Evolutionary conservation across 1,140 invertebrate species (phyloP).

Genomic region (Aphis gossypii): DNA sequence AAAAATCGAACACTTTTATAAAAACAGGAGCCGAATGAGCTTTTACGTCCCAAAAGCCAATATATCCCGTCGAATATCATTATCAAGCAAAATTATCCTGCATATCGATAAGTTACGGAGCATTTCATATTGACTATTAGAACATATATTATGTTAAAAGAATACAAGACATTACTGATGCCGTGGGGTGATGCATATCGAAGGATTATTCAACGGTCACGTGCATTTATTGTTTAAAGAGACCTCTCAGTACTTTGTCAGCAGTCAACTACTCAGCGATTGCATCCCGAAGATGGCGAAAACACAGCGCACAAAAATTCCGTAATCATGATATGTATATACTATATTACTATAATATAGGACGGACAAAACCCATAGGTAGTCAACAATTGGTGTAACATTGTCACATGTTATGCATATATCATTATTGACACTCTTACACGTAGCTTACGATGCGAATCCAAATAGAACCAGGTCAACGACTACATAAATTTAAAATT

Average conservation of each 20-base stretch:
- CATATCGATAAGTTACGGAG: neutral
- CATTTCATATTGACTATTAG: neutral
- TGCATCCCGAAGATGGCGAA: neutral
- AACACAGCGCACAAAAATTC: neutral
- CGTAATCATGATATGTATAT: neutral
- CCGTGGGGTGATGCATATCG: neutral
- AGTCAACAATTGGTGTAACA: neutral
- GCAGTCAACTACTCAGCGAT: neutral
- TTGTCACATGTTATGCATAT: slow-evolving; percentile 21
- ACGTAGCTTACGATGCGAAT: neutral
- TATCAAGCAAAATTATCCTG: neutral
- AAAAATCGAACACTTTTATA: too few relatives aligned
- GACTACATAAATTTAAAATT: slow-evolving; percentile 47
- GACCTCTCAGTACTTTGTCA: neutral
- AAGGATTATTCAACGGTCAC: neutral
- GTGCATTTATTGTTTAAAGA: neutral
- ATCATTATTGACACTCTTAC: neutral
- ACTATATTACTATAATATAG: neutral
- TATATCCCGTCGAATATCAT: neutral
- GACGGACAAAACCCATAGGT: neutral
- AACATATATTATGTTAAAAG: too few relatives aligned
- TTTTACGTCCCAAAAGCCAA: neutral
- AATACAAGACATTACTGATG: too few relatives aligned
- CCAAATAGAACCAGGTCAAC: slow-evolving; percentile 40
- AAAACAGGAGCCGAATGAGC: too few relatives aligned